phyloP scores from a whole-genome alignment of 2,113 vertebrate genomes.

The Boulengeromyrus knoepffleri region DNA sequence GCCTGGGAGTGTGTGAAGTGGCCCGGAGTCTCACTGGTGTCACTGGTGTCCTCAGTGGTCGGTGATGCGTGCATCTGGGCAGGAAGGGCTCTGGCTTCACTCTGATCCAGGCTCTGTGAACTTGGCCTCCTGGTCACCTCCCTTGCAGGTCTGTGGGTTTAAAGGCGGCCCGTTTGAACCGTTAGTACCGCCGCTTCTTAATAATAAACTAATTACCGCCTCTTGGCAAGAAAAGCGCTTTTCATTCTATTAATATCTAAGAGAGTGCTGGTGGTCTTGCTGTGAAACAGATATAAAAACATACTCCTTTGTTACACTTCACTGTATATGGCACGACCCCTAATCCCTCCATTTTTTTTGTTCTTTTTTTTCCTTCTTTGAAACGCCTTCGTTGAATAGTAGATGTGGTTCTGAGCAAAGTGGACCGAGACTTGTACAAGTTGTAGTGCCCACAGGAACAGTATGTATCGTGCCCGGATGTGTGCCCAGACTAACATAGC shows the following conservation, averaged over 20 bases:
- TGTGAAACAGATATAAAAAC: slow-evolving; percentile 69
- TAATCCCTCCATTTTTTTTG: slow-evolving; percentile 54
- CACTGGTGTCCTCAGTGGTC: neutral
- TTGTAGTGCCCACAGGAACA: slow-evolving; percentile 20
- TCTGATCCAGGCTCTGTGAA: slow-evolving; percentile 44
- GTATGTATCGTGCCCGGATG: slow-evolving; percentile 23
- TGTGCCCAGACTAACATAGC: slow-evolving; percentile 38
- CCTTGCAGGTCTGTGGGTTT: slow-evolving; percentile 35
- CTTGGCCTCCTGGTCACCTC: slow-evolving; percentile 38
- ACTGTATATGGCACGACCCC: slow-evolving; percentile 70
- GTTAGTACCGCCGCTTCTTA: slow-evolving; percentile 47
- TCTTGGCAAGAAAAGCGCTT: slow-evolving; percentile 57
- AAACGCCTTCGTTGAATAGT: slow-evolving; percentile 46
- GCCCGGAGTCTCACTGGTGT: neutral
- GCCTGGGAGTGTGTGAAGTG: neutral
- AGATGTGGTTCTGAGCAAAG: slow-evolving; percentile 50
- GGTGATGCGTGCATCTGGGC: neutral
- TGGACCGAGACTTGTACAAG: slow-evolving; percentile 19
- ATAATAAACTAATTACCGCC: slow-evolving; percentile 66
- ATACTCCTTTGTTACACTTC: slow-evolving; percentile 61
- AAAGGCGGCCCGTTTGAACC: slow-evolving; percentile 39
- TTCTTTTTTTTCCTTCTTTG: neutral
- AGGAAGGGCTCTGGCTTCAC: slow-evolving; percentile 33
- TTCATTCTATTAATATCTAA: slow-evolving; percentile 75
- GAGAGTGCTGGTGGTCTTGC: slow-evolving; percentile 69